Evolutionary conservation across 2,113 vertebrate genomes (phyloP).

Genomic region (Okapia johnstoni): DNA sequence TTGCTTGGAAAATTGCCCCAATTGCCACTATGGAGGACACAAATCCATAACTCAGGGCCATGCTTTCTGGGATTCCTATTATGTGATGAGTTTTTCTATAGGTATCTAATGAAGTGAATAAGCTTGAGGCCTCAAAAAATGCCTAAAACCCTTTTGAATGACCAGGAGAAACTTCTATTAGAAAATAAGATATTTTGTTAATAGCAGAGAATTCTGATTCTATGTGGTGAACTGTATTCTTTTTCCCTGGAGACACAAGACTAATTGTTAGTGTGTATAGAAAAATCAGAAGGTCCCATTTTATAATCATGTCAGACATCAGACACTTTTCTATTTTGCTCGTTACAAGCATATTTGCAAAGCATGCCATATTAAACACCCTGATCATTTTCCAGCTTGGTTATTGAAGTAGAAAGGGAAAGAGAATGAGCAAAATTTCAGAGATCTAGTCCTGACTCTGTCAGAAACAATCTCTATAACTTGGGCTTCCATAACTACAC

Average conservation of each 20-base stretch:
- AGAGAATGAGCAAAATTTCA: neutral
- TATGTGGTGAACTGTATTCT: neutral
- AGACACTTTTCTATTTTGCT: neutral
- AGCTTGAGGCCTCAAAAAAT: neutral
- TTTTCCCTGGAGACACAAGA: neutral
- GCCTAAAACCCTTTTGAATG: neutral
- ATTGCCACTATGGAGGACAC: neutral
- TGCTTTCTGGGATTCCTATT: neutral
- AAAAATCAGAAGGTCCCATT: neutral
- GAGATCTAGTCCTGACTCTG: neutral
- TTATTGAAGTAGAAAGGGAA: neutral
- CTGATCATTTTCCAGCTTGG: neutral
- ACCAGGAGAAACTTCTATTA: neutral
- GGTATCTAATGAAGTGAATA: neutral
- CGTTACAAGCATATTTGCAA: neutral
- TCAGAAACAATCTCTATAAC: neutral
- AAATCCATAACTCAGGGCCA: neutral
- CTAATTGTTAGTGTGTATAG: neutral
- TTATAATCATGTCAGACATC: conserved; percentile 21
- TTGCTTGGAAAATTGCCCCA: neutral
- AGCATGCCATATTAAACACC: neutral
- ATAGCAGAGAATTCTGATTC: neutral
- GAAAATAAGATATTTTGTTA: neutral
- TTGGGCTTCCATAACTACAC: neutral
- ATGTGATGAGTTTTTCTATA: neutral